These are phyloP conservation scores for Thelaira solivaga DNA, from an alignment of 2,888 invertebrate species.

Conservation along the genomic window DNA sequence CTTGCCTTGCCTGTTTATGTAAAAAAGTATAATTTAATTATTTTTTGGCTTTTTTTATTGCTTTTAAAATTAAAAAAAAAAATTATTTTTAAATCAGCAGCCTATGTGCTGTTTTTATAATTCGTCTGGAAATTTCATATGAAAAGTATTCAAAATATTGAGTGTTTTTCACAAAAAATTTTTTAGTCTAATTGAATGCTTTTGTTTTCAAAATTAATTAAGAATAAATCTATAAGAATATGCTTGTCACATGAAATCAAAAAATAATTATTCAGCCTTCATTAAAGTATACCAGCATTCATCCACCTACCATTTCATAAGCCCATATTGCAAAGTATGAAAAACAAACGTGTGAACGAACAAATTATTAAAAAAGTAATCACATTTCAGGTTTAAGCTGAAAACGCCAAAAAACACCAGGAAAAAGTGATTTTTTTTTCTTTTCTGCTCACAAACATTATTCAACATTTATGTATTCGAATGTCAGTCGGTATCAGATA, in stretches of 20 bases:
- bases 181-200: too few relatives aligned
- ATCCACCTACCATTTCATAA: not conserved
- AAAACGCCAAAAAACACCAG: conserved; percentile 47
- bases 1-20: too few relatives aligned
- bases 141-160: too few relatives aligned
- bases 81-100: too few relatives aligned
- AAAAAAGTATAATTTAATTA: too few relatives aligned
- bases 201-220: too few relatives aligned
- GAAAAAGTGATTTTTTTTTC: conserved; percentile 65
- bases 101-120: too few relatives aligned
- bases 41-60: too few relatives aligned
- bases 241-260: conserved; percentile 53
- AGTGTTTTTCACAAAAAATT: too few relatives aligned
- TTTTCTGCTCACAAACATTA: conserved; percentile 10
- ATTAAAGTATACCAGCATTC: conserved; percentile 43
- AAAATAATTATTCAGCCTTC: conserved; percentile 42
- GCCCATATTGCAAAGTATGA: not conserved
- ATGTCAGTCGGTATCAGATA: conserved; percentile 65
- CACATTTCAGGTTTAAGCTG: conserved; percentile 66
- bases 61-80: too few relatives aligned
- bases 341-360: conserved; percentile 26
- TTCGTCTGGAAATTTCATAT: too few relatives aligned
- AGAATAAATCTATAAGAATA: not conserved
- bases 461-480: conserved; percentile 23
- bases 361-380: conserved; percentile 67